A percentile compares a stretch with the other conserved stretches of the same genome.
phyloP scores from a whole-genome alignment of 2,888 invertebrate genomes.

The Drosophila mettleri region DNA sequence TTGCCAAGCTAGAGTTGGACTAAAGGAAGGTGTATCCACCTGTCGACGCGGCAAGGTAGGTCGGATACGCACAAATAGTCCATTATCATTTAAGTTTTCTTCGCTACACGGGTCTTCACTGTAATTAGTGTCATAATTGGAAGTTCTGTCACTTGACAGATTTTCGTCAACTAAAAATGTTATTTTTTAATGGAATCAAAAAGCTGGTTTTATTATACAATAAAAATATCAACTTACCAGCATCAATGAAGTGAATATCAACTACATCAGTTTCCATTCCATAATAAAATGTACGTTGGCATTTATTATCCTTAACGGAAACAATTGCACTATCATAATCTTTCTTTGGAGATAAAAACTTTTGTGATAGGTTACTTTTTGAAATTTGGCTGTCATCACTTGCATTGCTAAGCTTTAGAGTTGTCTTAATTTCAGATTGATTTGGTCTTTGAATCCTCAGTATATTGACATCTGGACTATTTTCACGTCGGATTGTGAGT shows the following conservation, averaged over 20 bases:
- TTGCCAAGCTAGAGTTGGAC: slow-evolving; percentile 93
- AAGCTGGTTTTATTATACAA: neutral
- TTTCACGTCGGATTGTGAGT: slow-evolving; percentile 62
- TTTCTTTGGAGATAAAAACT: slow-evolving; percentile 13
- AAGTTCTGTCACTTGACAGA: slow-evolving; percentile 10
- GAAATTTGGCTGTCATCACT: slow-evolving; percentile 4
- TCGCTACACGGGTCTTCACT: slow-evolving; percentile 78
- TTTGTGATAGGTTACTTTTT: slow-evolving; percentile 4
- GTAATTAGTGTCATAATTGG: slow-evolving; percentile 87
- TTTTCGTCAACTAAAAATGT: slow-evolving; percentile 29
- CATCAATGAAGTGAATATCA: neutral
- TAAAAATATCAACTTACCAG: slow-evolving; percentile 15
- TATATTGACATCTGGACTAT: slow-evolving; percentile 72
- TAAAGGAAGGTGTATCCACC: slow-evolving; percentile 91
- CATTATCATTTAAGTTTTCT: slow-evolving; percentile 85
- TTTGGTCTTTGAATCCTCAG: slow-evolving; percentile 45
- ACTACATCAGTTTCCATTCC: slow-evolving; percentile 89
- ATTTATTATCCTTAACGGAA: slow-evolving; percentile 41
- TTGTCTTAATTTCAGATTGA: slow-evolving; percentile 17
- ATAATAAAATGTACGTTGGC: slow-evolving; percentile 90
- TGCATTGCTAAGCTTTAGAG: neutral
- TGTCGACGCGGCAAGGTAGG: slow-evolving; percentile 93
- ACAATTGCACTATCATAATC: slow-evolving; percentile 20
- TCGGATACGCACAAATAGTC: slow-evolving; percentile 90
- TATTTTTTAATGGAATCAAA: neutral